Conservation (phyloP, 2,797 vertebrate genomes). For the Atherinosoma microstoma region DNA sequence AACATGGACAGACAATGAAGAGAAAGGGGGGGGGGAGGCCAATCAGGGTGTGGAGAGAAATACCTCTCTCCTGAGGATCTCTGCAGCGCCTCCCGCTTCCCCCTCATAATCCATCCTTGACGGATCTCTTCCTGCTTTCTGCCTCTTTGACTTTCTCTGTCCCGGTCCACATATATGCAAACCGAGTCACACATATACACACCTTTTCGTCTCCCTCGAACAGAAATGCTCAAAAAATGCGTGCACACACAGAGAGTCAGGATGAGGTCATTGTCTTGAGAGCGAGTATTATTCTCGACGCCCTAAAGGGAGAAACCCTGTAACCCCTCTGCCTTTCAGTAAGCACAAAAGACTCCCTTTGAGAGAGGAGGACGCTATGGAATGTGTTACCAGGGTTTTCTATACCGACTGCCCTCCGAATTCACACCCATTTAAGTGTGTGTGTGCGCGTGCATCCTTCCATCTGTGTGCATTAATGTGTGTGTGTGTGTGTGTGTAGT, state of each 20-base stretch:
- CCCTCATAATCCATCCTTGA: constrained; percentile 57
- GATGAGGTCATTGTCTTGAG: constrained; percentile 79
- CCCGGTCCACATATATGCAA: constrained; percentile 8
- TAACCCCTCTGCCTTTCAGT: constrained; percentile 78
- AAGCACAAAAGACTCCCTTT: constrained; percentile 75
- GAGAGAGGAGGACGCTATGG: constrained; percentile 72
- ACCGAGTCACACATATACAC: constrained; percentile 8
- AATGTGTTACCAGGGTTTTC: constrained; percentile 79
- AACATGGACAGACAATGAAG: constrained; percentile 33
- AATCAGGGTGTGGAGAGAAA: constrained; percentile 48
- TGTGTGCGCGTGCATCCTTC: constrained; percentile 10
- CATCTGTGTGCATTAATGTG: constrained; percentile 23
- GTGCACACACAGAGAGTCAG: constrained; percentile 44
- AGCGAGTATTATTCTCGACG: constrained; percentile 72
- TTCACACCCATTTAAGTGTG: constrained; percentile 50
- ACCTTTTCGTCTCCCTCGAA: not conserved
- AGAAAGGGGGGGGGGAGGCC: constrained; percentile 15
- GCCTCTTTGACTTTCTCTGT: constrained; percentile 35
- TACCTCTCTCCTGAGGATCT: constrained; percentile 54
- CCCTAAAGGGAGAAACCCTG: constrained; percentile 82
- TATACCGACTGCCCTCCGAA: constrained; percentile 50
- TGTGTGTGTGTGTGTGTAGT: not conserved
- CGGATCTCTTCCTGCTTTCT: constrained; percentile 50
- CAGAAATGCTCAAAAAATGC: constrained; percentile 14
- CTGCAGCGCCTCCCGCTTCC: not conserved